phyloP scores from a whole-genome alignment of 2,113 vertebrate species.

The Cathartes aura region DNA sequence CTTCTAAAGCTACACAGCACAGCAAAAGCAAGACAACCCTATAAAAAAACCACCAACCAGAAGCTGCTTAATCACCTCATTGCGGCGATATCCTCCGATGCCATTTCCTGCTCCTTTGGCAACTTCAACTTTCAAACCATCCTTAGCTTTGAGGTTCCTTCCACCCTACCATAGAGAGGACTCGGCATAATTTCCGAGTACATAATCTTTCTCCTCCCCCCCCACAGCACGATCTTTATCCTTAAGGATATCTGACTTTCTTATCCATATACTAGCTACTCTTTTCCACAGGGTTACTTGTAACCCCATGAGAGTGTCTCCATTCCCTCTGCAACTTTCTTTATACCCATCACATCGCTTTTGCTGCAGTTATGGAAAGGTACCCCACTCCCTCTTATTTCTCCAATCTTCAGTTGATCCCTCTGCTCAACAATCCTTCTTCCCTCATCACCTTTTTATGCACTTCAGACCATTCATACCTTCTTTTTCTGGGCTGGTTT shows the following conservation, averaged over 20 bases:
- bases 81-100: neutral
- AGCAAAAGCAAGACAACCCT: neutral
- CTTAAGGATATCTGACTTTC: neutral
- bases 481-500: neutral
- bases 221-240: rapidly evolving
- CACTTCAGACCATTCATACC: neutral
- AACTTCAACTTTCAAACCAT: neutral
- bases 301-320: rapidly evolving
- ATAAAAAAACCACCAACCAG: neutral
- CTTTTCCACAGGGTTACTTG: neutral
- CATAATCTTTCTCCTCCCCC: neutral
- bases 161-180: neutral
- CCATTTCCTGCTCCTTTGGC: neutral
- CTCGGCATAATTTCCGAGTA: rapidly evolving
- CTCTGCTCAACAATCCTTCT: neutral
- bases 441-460: neutral
- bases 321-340: neutral
- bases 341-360: rapidly evolving
- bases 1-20: neutral
- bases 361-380: neutral
- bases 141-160: neutral
- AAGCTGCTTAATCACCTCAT: neutral
- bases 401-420: neutral
- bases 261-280: neutral
- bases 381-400: neutral